phyloP scores from a whole-genome alignment of 2,888 invertebrate species.

The Morpho achilles region DNA sequence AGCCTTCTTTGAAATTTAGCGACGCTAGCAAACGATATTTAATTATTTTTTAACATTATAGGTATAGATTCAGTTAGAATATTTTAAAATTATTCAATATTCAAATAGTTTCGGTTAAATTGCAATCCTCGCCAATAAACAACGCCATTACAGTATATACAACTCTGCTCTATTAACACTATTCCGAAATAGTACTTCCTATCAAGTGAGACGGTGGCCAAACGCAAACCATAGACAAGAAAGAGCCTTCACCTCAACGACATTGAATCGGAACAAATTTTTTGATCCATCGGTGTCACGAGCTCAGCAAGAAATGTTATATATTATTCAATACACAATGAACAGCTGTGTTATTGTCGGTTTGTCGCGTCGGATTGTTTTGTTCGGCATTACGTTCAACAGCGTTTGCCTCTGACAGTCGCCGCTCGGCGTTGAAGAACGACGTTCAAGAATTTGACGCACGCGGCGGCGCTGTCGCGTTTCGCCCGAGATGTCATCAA shows the following conservation, averaged over 20 bases:
- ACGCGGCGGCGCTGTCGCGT: slow-evolving; percentile 38
- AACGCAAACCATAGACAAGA: no score
- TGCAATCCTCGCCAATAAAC: background rate
- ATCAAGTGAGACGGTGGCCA: no score
- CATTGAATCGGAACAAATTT: slow-evolving; percentile 27
- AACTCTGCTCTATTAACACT: background rate
- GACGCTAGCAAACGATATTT: no score
- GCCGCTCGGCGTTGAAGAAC: slow-evolving; percentile 51
- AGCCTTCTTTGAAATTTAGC: background rate
- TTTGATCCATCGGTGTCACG: slow-evolving; percentile 32
- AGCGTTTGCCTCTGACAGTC: slow-evolving; percentile 43
- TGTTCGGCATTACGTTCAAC: slow-evolving; percentile 58
- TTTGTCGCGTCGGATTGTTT: slow-evolving; percentile 54
- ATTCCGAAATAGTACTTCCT: no score
- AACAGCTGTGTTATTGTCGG: slow-evolving; percentile 39
- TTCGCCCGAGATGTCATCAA: slow-evolving; percentile 65
- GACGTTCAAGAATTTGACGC: slow-evolving; percentile 41
- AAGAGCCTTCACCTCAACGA: background rate
- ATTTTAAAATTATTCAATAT: no score
- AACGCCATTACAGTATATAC: background rate
- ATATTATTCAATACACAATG: slow-evolving; percentile 32
- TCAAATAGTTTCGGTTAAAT: no score
- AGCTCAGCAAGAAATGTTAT: slow-evolving; percentile 28
- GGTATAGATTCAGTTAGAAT: no score
- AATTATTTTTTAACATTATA: no score